Conservation (phyloP, 2,888 invertebrate genomes). For the Hemaris fuciformis region DNA sequence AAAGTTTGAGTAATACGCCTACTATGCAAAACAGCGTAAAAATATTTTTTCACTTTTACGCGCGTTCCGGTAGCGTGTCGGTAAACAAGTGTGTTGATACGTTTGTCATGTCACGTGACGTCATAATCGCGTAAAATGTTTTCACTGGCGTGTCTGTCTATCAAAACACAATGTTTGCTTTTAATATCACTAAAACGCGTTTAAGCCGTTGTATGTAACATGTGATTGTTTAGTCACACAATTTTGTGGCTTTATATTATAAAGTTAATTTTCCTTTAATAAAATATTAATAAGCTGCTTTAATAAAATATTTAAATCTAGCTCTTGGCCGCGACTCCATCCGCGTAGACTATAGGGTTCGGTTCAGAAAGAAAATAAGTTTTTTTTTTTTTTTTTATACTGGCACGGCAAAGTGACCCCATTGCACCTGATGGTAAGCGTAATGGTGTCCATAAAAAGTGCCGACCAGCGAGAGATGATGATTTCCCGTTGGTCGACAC, state of each 20-base stretch:
- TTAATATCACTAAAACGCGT: constrained; percentile 3
- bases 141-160: constrained; percentile 25
- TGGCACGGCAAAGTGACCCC: too few species aligned
- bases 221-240: not conserved
- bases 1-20: not conserved
- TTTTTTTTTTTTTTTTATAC: too few species aligned
- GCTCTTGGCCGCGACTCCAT: too few species aligned
- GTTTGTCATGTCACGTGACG: constrained; percentile 16
- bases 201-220: not conserved
- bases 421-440: too few species aligned
- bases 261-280: too few species aligned
- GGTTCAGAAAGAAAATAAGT: too few species aligned
- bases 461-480: too few species aligned
- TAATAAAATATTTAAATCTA: too few species aligned
- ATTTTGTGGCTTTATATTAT: not conserved
- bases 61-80: not conserved
- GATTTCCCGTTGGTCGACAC: too few species aligned
- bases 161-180: constrained; percentile 26
- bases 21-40: not conserved
- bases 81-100: not conserved
- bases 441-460: too few species aligned
- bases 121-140: constrained; percentile 14
- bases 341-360: too few species aligned
- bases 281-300: not conserved
- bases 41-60: not conserved